phyloP scores from a whole-genome alignment of 2,888 invertebrate species.

The Timema cristinae region DNA sequence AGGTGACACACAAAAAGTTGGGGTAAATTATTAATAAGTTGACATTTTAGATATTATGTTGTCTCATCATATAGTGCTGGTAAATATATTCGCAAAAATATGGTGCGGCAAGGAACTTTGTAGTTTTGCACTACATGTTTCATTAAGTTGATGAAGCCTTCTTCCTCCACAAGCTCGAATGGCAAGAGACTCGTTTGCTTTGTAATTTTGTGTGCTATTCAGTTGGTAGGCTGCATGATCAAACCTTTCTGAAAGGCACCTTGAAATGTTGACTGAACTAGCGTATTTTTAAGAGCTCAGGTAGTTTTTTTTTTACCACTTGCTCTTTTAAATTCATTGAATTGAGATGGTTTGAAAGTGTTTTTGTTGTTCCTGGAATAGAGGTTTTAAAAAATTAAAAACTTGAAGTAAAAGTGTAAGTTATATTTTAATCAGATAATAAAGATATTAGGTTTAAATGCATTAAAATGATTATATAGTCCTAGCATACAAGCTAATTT shows the following conservation, averaged over 20 bases:
- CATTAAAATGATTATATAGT: too few species aligned
- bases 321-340: background rate
- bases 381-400: too few species aligned
- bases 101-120: background rate
- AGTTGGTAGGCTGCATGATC: background rate
- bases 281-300: background rate
- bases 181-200: conserved; percentile 6
- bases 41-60: background rate
- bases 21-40: background rate
- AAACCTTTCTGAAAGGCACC: background rate
- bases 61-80: background rate
- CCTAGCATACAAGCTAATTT: too few species aligned
- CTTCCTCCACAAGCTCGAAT: background rate
- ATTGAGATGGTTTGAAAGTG: background rate
- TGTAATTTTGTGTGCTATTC: background rate
- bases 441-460: too few species aligned
- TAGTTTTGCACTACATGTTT: background rate
- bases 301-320: background rate
- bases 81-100: background rate
- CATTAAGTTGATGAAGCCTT: background rate
- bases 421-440: too few species aligned
- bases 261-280: background rate
- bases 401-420: too few species aligned
- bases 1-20: background rate
- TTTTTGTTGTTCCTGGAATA: too few species aligned